Conservation (phyloP, 2,888 invertebrate genomes). For the Sclerodermus sp. region DNA sequence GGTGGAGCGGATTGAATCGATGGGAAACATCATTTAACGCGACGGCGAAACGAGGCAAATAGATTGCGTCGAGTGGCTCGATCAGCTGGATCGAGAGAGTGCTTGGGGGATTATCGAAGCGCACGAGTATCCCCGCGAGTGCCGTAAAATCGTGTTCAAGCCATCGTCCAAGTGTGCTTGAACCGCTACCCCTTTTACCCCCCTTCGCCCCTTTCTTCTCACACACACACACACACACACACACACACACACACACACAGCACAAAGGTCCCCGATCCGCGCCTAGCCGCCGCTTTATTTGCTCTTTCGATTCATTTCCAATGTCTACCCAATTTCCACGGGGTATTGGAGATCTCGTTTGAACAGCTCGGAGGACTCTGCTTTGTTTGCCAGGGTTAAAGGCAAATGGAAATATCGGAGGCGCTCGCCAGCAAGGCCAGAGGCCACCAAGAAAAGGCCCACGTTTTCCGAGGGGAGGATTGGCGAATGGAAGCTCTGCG, state of each 20-base stretch:
- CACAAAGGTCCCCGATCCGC: conserved; percentile 8
- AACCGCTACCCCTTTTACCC: conserved; percentile 9
- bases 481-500: too few relatives aligned
- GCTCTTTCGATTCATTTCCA: conserved; percentile 46
- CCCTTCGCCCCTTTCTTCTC: background rate
- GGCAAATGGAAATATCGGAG: conserved; percentile 32
- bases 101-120: conserved; percentile 19
- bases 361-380: conserved; percentile 20
- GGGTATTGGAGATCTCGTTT: conserved; percentile 35
- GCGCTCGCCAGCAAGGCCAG: background rate
- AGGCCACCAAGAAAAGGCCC: too few relatives aligned
- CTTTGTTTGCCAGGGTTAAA: conserved; percentile 35
- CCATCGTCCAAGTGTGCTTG: conserved; percentile 25
- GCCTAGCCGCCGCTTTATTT: conserved; percentile 37
- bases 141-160: conserved; percentile 30
- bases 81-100: conserved; percentile 25
- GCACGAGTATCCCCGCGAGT: conserved; percentile 23
- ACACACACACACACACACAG: background rate
- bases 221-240: too few relatives aligned
- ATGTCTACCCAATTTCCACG: conserved; percentile 46
- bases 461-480: too few relatives aligned
- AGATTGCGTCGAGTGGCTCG: conserved; percentile 10
- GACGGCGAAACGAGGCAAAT: too few relatives aligned
- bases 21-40: too few relatives aligned
- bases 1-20: background rate